Evolutionary conservation across 2,888 invertebrate genomes (phyloP).

Genomic region (Idaea straminata): DNA sequence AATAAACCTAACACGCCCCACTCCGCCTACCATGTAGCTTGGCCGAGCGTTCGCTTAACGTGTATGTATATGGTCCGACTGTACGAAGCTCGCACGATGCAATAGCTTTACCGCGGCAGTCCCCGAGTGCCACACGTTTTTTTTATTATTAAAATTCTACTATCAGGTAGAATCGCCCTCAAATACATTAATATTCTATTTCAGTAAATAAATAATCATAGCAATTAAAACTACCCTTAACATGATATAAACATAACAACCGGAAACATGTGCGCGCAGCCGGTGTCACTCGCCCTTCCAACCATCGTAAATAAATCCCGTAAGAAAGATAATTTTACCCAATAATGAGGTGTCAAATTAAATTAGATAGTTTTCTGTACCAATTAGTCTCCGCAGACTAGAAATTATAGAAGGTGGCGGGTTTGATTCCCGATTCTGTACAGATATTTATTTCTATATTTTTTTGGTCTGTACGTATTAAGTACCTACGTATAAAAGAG

Average conservation of each 20-base stretch:
- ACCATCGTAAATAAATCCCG: slow-evolving; percentile 19
- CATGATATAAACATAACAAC: slow-evolving; percentile 52
- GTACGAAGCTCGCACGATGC: too few species aligned
- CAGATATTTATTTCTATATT: too few species aligned
- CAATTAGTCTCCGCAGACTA: slow-evolving; percentile 7
- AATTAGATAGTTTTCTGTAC: slow-evolving; percentile 17
- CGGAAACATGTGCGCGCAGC: slow-evolving; percentile 67
- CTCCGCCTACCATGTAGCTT: too few species aligned
- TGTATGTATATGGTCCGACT: too few species aligned
- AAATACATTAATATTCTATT: slow-evolving; percentile 9
- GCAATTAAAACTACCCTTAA: slow-evolving; percentile 57
- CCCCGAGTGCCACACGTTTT: too few species aligned
- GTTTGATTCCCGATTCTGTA: too few species aligned
- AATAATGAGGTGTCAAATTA: slow-evolving; percentile 26
- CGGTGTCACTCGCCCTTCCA: slow-evolving; percentile 32
- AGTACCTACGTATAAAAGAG: too few species aligned
- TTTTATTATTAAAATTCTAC: not conserved
- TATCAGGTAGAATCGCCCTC: not conserved
- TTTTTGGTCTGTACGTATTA: too few species aligned
- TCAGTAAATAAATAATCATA: slow-evolving; percentile 28
- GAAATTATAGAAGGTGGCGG: not conserved
- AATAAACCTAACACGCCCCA: too few species aligned
- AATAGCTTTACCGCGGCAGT: too few species aligned
- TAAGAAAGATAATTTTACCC: slow-evolving; percentile 9
- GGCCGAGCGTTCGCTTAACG: too few species aligned